A percentile compares a stretch with the other conserved stretches of the same genome.
phyloP scores from a whole-genome alignment of 2,888 invertebrate genomes.

The Lasius platythorax region DNA sequence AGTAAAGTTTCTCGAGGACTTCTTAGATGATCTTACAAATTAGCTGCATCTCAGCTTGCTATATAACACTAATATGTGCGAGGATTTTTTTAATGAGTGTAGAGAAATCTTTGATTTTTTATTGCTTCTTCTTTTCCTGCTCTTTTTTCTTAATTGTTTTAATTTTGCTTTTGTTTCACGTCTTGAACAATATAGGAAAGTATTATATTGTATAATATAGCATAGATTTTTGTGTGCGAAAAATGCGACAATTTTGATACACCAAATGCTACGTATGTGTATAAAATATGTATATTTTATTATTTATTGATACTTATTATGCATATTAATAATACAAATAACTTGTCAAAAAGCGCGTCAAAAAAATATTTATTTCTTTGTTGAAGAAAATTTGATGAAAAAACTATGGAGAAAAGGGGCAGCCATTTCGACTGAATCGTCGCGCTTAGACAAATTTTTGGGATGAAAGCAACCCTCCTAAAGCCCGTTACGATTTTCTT shows the following conservation, averaged over 20 bases:
- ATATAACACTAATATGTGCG: neutral
- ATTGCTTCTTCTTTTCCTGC: neutral
- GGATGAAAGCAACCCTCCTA: neutral
- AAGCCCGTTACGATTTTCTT: slow-evolving; percentile 36
- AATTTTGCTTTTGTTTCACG: neutral
- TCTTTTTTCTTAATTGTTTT: neutral
- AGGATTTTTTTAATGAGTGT: slow-evolving; percentile 42
- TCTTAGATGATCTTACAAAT: slow-evolving; percentile 55
- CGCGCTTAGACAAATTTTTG: neutral
- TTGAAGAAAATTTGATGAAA: neutral
- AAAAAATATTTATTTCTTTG: neutral
- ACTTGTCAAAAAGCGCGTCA: neutral
- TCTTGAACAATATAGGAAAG: neutral
- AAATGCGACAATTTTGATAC: neutral
- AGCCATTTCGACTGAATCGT: neutral
- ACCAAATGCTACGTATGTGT: neutral
- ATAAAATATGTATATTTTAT: neutral
- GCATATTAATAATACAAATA: neutral
- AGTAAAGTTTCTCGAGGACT: slow-evolving; percentile 31
- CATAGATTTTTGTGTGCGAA: neutral
- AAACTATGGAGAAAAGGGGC: neutral
- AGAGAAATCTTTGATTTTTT: slow-evolving; percentile 5
- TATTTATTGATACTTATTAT: neutral
- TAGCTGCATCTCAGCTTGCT: slow-evolving; percentile 4
- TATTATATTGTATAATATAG: neutral